These are phyloP conservation scores for Hydropsyche tenuis DNA, from an alignment of 1,140 invertebrate genomes.

Conservation along the genomic window DNA sequence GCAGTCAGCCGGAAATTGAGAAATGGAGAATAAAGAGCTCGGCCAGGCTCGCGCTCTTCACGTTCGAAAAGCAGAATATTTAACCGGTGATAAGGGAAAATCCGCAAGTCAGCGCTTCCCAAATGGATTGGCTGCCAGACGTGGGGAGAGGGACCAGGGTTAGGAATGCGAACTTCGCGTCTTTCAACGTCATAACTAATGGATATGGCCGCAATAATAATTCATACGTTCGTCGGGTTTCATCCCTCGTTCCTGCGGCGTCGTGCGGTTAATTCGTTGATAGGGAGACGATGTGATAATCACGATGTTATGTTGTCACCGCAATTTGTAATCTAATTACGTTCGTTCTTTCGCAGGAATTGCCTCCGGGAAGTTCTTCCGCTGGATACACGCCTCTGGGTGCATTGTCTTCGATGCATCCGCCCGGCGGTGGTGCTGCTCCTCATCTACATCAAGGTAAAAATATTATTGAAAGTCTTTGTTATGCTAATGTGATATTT, in stretches of 20 bases:
- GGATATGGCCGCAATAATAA: too few relatives aligned
- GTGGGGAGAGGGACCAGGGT: too few relatives aligned
- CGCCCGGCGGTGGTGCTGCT: conserved; percentile 70
- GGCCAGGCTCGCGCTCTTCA: conserved; percentile 5
- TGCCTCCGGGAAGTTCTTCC: conserved; percentile 55
- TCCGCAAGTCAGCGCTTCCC: conserved; percentile 14
- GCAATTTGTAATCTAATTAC: neutral
- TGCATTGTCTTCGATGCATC: conserved; percentile 86
- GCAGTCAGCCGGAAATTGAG: conserved; percentile 29
- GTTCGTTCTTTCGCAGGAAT: conserved; percentile 53
- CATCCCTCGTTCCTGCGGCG: too few relatives aligned
- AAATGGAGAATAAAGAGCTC: conserved; percentile 29
- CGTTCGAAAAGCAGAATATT: conserved; percentile 8
- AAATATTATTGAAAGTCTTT: neutral
- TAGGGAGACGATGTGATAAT: too few relatives aligned
- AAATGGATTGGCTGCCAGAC: conserved; percentile 7
- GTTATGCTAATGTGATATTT: neutral
- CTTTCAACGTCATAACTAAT: too few relatives aligned
- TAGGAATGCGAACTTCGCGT: too few relatives aligned
- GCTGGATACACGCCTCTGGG: conserved; percentile 77
- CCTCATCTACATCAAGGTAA: conserved; percentile 53
- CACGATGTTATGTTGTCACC: too few relatives aligned
- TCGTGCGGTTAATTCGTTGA: too few relatives aligned
- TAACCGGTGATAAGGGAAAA: conserved; percentile 24
- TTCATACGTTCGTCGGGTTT: too few relatives aligned